These are phyloP conservation scores for Temnothorax curvispinosus DNA, from an alignment of 1,140 invertebrate species.

Conservation along the genomic window DNA sequence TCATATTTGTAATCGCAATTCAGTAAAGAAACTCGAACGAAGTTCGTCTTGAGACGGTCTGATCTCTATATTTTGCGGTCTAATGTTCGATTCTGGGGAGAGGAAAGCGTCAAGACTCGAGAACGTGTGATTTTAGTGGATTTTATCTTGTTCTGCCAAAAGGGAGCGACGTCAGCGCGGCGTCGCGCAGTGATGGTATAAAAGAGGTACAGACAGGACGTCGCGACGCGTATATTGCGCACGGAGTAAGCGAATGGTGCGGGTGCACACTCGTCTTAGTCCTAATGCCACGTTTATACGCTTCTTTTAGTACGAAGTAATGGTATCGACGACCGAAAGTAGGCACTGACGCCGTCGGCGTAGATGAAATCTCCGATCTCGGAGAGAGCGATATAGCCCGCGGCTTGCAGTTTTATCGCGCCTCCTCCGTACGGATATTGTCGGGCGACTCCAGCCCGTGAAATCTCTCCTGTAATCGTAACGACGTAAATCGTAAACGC, in stretches of 20 bases:
- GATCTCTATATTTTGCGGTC: neutral
- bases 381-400: constrained; percentile 8
- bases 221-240: neutral
- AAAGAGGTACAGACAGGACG: neutral
- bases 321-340: constrained; percentile 70
- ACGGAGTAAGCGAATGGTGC: neutral
- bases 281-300: constrained; percentile 68
- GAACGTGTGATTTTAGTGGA: neutral
- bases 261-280: neutral
- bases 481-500: constrained; percentile 57
- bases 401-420: constrained; percentile 53
- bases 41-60: neutral
- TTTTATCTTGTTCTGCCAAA: constrained; percentile 38
- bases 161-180: neutral
- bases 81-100: neutral
- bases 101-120: constrained; percentile 35
- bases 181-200: neutral
- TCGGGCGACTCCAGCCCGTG: neutral
- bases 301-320: constrained; percentile 71
- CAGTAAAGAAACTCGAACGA: neutral
- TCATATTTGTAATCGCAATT: neutral
- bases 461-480: constrained; percentile 48
- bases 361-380: constrained; percentile 8
- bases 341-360: constrained; percentile 48
- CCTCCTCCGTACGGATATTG: constrained; percentile 17